Percentiles rank a stretch among this genome's conserved stretches.
phyloP scores from a whole-genome alignment of 2,797 vertebrate genomes.

The Coilia nasus region DNA sequence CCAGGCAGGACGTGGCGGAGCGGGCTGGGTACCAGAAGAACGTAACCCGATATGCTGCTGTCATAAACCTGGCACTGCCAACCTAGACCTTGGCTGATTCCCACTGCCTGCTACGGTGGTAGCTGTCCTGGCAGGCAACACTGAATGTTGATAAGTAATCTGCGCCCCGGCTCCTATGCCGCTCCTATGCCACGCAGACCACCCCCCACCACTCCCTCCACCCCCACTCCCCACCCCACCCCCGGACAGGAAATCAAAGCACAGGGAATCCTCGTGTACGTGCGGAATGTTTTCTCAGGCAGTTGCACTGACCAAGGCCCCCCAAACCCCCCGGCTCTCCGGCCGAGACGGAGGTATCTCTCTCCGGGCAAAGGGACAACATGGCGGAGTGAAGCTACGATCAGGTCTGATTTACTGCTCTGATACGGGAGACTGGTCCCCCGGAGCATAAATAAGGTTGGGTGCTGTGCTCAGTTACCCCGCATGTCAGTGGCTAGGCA shows the following conservation, averaged over 20 bases:
- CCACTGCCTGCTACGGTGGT: neutral
- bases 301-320: neutral
- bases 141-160: conserved; percentile 16
- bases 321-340: neutral
- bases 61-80: neutral
- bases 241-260: conserved; percentile 20
- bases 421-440: neutral
- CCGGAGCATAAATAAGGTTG: neutral
- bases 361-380: no score
- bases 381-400: neutral
- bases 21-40: neutral
- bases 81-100: neutral
- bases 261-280: neutral
- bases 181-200: no score
- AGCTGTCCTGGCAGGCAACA: conserved; percentile 26
- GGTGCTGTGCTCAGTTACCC: neutral
- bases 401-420: neutral
- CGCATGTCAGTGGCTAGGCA: neutral
- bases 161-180: neutral
- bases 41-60: neutral
- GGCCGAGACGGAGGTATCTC: neutral
- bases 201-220: no score
- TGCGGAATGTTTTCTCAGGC: conserved; percentile 23
- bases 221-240: neutral
- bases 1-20: neutral